Conservation (phyloP, 2,113 vertebrate species). For the Poecile atricapillus region DNA sequence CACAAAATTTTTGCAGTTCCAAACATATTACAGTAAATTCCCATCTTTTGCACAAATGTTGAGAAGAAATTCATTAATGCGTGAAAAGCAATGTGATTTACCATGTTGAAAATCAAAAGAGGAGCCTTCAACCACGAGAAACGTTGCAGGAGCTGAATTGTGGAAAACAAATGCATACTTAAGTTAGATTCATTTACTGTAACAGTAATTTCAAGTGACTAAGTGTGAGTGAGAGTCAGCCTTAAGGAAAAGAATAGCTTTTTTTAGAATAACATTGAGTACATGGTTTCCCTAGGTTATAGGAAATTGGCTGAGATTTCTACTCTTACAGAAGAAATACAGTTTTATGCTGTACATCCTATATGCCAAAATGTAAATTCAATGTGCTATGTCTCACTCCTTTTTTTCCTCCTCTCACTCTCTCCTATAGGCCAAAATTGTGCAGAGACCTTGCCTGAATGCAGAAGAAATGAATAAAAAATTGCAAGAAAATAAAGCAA, state of each 20-base stretch:
- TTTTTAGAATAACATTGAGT: background rate
- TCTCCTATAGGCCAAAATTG: background rate
- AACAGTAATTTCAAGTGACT: background rate
- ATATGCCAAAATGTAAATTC: background rate
- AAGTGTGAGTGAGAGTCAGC: background rate
- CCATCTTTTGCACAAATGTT: background rate
- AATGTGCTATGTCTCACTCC: background rate
- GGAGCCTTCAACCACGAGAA: background rate
- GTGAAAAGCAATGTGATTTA: background rate
- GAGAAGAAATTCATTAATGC: background rate
- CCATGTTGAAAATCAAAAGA: background rate
- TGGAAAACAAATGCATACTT: background rate
- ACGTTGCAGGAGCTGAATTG: background rate
- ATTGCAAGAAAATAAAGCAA: background rate
- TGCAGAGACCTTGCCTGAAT: background rate
- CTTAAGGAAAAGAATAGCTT: background rate
- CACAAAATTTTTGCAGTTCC: background rate
- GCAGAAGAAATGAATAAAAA: background rate
- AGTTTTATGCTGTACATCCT: background rate
- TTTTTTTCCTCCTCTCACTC: background rate
- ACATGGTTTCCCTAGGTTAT: background rate
- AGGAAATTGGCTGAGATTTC: background rate
- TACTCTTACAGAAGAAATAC: background rate
- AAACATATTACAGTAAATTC: background rate
- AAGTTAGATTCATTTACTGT: background rate